phyloP scores from a whole-genome alignment of 2,888 invertebrate genomes.

The Mystacides longicornis region DNA sequence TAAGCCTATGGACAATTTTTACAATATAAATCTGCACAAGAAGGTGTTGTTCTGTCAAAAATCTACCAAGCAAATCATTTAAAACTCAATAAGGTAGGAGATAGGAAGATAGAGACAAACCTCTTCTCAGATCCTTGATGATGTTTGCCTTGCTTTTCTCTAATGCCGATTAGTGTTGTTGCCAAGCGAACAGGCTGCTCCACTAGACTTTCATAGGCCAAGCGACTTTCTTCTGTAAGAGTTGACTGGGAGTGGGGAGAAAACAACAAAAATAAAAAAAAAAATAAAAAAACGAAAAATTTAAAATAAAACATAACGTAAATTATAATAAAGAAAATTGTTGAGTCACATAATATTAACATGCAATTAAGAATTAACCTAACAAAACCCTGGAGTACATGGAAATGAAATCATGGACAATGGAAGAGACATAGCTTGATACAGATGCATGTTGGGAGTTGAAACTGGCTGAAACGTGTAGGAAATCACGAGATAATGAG shows the following conservation, averaged over 20 bases:
- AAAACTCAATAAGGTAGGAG: too few relatives aligned
- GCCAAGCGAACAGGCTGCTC: constrained; percentile 54
- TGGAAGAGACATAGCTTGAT: too few relatives aligned
- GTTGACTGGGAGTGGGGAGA: constrained; percentile 51
- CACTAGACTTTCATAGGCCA: constrained; percentile 88
- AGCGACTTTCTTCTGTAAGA: constrained; percentile 81
- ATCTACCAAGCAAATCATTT: too few relatives aligned
- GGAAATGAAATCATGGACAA: too few relatives aligned
- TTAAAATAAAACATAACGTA: constrained; percentile 28
- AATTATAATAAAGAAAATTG: constrained; percentile 28
- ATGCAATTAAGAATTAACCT: too few relatives aligned
- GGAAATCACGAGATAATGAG: too few relatives aligned
- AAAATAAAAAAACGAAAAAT: constrained; percentile 5
- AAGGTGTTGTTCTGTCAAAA: too few relatives aligned
- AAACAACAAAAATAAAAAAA: constrained; percentile 7
- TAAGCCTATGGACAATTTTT: neutral
- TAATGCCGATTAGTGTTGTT: constrained; percentile 30
- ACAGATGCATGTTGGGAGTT: too few relatives aligned
- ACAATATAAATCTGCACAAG: neutral
- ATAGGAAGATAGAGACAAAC: neutral
- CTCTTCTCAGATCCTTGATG: neutral
- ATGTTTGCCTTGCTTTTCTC: constrained; percentile 32
- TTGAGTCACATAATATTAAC: too few relatives aligned
- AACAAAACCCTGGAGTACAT: too few relatives aligned
- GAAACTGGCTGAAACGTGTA: too few relatives aligned